These are phyloP conservation scores for Trissolcus japonicus DNA, from an alignment of 2,888 invertebrate genomes.

Conservation along the genomic window DNA sequence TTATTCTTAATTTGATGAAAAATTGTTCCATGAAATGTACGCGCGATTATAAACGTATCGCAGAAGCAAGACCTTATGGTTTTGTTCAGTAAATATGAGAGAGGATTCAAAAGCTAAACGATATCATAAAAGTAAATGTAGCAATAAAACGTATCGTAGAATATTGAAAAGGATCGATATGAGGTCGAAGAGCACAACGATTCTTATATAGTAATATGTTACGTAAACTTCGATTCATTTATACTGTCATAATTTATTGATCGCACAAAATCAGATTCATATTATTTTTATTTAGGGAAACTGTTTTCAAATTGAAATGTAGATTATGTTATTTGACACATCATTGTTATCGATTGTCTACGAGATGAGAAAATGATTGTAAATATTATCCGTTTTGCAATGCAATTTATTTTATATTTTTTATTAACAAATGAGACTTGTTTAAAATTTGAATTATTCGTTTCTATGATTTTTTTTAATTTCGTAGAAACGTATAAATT, in stretches of 20 bases:
- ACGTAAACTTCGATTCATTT: constrained; percentile 39
- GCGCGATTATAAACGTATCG: constrained; percentile 52
- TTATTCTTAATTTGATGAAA: not conserved
- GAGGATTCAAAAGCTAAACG: constrained; percentile 61
- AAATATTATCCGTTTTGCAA: too few relatives aligned
- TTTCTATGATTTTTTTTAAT: too few relatives aligned
- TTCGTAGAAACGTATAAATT: too few relatives aligned
- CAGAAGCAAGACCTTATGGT: constrained; percentile 56
- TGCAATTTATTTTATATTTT: too few relatives aligned
- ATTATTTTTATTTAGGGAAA: constrained; percentile 16
- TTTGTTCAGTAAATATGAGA: constrained; percentile 58
- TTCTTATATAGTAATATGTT: constrained; percentile 31
- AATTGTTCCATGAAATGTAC: constrained; percentile 30
- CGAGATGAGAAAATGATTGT: too few relatives aligned
- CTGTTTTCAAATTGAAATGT: constrained; percentile 17
- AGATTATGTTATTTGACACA: not conserved
- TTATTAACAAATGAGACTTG: too few relatives aligned
- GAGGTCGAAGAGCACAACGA: constrained; percentile 34
- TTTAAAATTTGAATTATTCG: too few relatives aligned
- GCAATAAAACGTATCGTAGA: constrained; percentile 63
- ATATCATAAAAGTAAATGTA: constrained; percentile 65
- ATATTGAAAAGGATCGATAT: constrained; percentile 62
- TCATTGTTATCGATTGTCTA: too few relatives aligned
- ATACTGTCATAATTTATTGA: constrained; percentile 32
- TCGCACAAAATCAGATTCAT: constrained; percentile 19